phyloP scores from a whole-genome alignment of 2,113 vertebrate species.

The Amblyornis subalaris region DNA sequence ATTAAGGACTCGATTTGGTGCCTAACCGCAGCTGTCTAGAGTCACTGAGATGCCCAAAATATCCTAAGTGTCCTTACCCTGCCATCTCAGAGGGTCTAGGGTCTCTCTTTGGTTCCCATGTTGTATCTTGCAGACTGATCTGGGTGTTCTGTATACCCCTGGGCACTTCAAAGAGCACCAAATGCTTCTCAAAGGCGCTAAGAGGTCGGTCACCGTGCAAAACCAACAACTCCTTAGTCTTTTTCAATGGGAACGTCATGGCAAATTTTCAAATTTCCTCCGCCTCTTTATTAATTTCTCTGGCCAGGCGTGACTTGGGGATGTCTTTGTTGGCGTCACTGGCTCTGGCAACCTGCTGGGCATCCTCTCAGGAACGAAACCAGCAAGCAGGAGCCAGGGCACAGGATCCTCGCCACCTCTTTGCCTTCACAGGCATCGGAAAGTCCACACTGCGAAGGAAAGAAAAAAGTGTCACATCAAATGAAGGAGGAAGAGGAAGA shows the following conservation, averaged over 20 bases:
- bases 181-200: background rate
- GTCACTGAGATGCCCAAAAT: background rate
- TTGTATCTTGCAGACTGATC: accelerated
- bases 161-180: accelerated
- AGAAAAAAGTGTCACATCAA: accelerated
- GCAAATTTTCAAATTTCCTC: background rate
- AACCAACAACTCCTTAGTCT: accelerated
- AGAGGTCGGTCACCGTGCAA: background rate
- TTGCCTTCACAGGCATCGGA: background rate
- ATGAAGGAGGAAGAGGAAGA: accelerated
- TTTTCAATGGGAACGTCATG: background rate
- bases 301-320: background rate
- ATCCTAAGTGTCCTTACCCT: background rate
- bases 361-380: accelerated
- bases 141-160: background rate
- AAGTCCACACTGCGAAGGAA: background rate
- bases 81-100: background rate
- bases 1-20: accelerated
- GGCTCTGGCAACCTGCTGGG: background rate
- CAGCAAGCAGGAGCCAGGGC: background rate
- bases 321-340: accelerated
- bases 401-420: accelerated
- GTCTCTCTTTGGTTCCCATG: background rate
- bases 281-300: background rate
- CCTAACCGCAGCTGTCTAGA: background rate